Base-by-base conservation (phyloP, 2,113 vertebrate genomes). In the Chauna torquata region DNA sequence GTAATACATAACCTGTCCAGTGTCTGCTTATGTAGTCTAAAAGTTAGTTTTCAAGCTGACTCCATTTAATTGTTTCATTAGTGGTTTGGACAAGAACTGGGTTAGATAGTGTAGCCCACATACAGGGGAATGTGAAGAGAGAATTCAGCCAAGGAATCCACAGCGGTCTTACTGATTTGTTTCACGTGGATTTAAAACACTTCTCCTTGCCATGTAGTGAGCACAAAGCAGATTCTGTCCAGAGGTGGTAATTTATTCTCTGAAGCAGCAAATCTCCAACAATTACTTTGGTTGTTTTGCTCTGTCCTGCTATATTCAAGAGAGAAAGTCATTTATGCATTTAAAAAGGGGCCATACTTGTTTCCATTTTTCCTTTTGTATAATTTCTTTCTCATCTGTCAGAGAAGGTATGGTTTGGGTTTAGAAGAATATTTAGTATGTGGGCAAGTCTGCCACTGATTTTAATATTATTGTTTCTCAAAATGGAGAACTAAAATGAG, bases 261-360 rank as follows among this genome's bases (percentile, higher is more conserved):
- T 45, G 40, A 86, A 69, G 36, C 44, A 72, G 30, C 23, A 76
- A 65, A 64, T 87, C 8, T 36, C 30, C 49, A 34, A 32, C 11
- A 57, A 13, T 38, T 62, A 6, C 6, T 71, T 68, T 47, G 8
- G 7, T 57, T 88, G 57, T 9, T 82, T 91, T 85, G 7, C 14
- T 58, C 13, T 61, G 34, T 62, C 50, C 1, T 0, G 2, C 1
- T 49, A 52, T 54, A 88, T 44, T 4, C 24, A 61, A 44, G 27
- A 50, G 24, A 50, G 25, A 64, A 91, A 72, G 16, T 77, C 70
- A 30, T 16, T 36, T 6, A 1, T 2, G 4, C 36, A 20, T 79
- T 86, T 76, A 22, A 75, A 79, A 79, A 23, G 0, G 0, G 7
- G 5, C 2, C 0, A 5, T 1, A 3, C 28, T 44, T 34, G 4